These are phyloP conservation scores for Dipodomys stephensi DNA, from an alignment of 2,113 vertebrate species.

Conservation along the genomic window DNA sequence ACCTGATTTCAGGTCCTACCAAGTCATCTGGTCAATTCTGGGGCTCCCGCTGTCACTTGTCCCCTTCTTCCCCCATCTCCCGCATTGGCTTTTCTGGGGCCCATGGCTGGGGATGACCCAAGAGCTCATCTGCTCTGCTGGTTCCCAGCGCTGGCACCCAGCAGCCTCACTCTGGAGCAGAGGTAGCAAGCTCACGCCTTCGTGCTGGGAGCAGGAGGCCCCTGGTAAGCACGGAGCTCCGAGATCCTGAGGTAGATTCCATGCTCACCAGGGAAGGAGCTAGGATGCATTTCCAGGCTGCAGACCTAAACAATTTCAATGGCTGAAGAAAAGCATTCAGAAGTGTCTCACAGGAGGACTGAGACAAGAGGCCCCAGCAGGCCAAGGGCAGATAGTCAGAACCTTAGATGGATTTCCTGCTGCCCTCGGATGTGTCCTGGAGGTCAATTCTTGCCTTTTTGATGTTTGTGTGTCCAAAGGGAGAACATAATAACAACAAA, in stretches of 20 bases:
- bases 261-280: accelerated
- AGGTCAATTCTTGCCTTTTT: neutral
- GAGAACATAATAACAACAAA: too few species aligned
- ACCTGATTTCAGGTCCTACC: neutral
- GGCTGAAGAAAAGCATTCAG: neutral
- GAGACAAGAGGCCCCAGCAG: accelerated
- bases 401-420: accelerated
- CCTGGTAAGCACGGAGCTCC: accelerated
- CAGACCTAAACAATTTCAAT: neutral
- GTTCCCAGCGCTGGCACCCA: accelerated
- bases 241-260: accelerated
- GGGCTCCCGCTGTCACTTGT: neutral
- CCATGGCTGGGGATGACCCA: accelerated
- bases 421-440: neutral
- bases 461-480: accelerated
- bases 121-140: neutral
- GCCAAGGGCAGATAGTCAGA: accelerated
- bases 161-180: accelerated
- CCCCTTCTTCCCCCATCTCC: neutral
- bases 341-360: accelerated
- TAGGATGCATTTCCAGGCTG: neutral
- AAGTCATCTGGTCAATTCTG: accelerated
- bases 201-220: neutral
- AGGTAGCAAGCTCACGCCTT: accelerated
- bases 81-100: neutral